Percentiles rank a stretch among this genome's conserved stretches.
Conservation (phyloP, 2,113 vertebrate genomes). For the Lanius collurio region DNA sequence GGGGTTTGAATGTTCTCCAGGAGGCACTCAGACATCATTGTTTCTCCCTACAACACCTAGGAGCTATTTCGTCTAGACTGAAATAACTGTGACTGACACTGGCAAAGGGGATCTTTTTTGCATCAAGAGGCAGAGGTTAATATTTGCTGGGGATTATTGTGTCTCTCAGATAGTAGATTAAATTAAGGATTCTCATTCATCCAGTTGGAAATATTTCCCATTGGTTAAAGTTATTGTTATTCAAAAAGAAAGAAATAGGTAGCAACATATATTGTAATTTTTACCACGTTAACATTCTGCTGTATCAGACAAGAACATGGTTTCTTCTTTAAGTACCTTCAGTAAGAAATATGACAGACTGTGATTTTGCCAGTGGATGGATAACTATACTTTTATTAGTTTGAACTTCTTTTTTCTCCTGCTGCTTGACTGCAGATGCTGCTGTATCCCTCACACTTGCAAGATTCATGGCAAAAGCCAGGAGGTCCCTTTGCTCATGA, state of each 20-base stretch:
- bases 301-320: not conserved
- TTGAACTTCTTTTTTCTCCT: not conserved
- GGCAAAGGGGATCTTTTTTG: not conserved
- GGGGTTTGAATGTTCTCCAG: conserved; percentile 29
- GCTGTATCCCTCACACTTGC: not conserved
- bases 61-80: not conserved
- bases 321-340: not conserved
- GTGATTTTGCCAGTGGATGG: not conserved
- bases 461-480: not conserved
- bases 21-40: not conserved
- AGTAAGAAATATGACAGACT: not conserved
- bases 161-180: not conserved
- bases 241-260: not conserved
- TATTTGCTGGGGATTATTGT: not conserved
- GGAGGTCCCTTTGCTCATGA: rapidly evolving
- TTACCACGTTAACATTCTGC: not conserved
- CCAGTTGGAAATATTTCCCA: not conserved
- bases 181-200: not conserved
- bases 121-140: not conserved
- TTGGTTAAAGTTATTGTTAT: not conserved
- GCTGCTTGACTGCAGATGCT: not conserved
- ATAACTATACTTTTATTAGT: not conserved
- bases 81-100: not conserved
- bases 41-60: not conserved
- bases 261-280: not conserved